Base-by-base conservation (phyloP, 2,888 invertebrate genomes). In the Leptinotarsa juncta region DNA sequence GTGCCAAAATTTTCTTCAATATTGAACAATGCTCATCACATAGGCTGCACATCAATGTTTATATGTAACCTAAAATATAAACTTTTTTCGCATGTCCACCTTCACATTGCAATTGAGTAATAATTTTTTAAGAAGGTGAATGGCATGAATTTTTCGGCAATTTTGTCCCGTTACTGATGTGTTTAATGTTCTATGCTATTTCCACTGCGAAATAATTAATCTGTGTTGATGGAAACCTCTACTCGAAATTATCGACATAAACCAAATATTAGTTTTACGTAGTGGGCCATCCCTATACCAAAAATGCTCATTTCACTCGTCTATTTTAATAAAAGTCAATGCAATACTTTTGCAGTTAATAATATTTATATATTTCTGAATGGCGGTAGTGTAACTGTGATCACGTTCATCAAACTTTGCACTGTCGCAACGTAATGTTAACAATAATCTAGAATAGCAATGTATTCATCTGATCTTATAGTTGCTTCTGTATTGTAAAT, bases 321-420 rank as follows among this genome's bases (percentile, higher is more conserved):
- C 72, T 80, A 75, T 78, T 73, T 72, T 76, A 77, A 78, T 78
- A 73, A 78, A 72, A 74, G 72, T 67, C 72, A 72, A 81, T 79
- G 81, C 81, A 81, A 82, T 82, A 82, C 78, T 76, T 75, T 81
- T 80, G 77, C 78, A 77, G 76, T 76, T 79, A 78, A 77, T 77
- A 62, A 76, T 42, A 71, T 69, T 71, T 74, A 72, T 73, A 57
- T 78, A 72, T 74, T 79, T 82, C 81, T 82, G 80, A 81, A 80
- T 81, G 81, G 81, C 82, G 80, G 80, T 83, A 82, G 82, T 73
- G 83, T 85, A 83, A 84, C 85, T 86, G 86, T 86, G 86, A 86
- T 86, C 85, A 85, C 84, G 77, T 84, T 81, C 81, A 80, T 79
- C 81, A 84, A 69, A 81, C 80, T 80, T 81, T 84, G 84, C 84